Evolutionary conservation across 1,140 invertebrate genomes (phyloP).

Genomic region (Hyles euphorbiae): DNA sequence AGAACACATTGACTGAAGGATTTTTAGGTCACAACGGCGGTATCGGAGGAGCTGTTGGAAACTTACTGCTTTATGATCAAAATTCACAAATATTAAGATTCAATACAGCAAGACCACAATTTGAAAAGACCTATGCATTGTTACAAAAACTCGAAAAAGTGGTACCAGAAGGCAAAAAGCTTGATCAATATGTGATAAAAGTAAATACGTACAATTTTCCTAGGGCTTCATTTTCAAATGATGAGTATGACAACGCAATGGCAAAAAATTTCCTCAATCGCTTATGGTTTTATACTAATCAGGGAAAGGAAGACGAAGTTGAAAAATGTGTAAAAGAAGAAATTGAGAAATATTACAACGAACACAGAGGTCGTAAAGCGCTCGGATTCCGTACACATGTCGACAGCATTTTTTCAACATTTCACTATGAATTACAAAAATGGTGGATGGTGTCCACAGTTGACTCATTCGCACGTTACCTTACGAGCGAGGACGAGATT

Average conservation of each 20-base stretch:
- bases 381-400: constrained; percentile 18
- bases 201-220: constrained; percentile 16
- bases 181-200: constrained; percentile 14
- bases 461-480: constrained; percentile 8
- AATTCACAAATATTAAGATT: constrained; percentile 10
- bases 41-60: constrained; percentile 20
- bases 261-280: constrained; percentile 16
- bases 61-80: constrained; percentile 15
- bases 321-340: constrained; percentile 16
- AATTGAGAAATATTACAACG: constrained; percentile 15
- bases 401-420: constrained; percentile 19
- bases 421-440: constrained; percentile 24
- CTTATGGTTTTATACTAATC: constrained; percentile 22
- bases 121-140: not conserved
- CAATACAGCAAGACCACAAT: constrained; percentile 6
- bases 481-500: constrained; percentile 14
- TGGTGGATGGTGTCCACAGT: constrained; percentile 21
- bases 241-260: constrained; percentile 9
- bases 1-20: constrained; percentile 7
- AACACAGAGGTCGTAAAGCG: constrained; percentile 12
- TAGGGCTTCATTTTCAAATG: constrained; percentile 10
- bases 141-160: constrained; percentile 5
- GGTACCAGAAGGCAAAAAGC: constrained; percentile 7
- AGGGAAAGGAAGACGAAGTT: constrained; percentile 19
- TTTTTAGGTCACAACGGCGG: constrained; percentile 13